Evolutionary conservation across 2,888 invertebrate species (phyloP).

Genomic region (Meteorus colon): DNA sequence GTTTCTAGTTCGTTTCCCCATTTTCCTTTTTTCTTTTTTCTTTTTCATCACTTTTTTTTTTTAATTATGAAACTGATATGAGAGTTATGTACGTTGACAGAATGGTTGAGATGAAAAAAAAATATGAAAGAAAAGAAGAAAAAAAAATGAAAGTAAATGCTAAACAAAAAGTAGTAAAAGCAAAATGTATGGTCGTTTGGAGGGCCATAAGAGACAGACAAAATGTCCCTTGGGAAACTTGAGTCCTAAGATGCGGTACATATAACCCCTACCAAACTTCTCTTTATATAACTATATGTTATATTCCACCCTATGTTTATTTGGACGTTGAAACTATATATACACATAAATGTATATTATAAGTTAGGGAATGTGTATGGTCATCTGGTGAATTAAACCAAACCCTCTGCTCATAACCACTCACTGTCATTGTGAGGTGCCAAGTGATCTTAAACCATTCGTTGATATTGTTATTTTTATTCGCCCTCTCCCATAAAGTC

Average conservation of each 20-base stretch:
- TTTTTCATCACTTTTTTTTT: background rate
- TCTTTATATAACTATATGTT: slow-evolving; percentile 17
- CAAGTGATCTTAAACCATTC: slow-evolving; percentile 22
- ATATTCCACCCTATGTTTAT: slow-evolving; percentile 3
- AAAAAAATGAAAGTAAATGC: background rate
- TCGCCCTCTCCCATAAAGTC: background rate
- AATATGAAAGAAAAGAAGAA: background rate
- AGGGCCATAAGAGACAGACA: slow-evolving; percentile 13
- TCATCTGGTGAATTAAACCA: background rate
- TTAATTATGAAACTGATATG: slow-evolving; percentile 6
- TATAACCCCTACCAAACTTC: slow-evolving; percentile 3
- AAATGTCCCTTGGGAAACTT: slow-evolving; percentile 22
- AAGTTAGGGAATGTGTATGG: background rate
- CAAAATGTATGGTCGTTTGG: slow-evolving; percentile 15
- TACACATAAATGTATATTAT: background rate
- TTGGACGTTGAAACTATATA: slow-evolving; percentile 30
- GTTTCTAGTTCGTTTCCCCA: background rate
- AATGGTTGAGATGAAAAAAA: background rate
- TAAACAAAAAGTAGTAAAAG: slow-evolving; percentile 5
- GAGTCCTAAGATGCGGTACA: slow-evolving; percentile 10
- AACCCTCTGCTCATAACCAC: slow-evolving; percentile 9
- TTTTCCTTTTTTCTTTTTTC: background rate
- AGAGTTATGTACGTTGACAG: background rate
- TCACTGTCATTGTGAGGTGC: slow-evolving; percentile 16
- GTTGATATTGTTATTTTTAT: background rate